phyloP scores from a whole-genome alignment of 1,140 invertebrate species.

The Drosophila guanche region DNA sequence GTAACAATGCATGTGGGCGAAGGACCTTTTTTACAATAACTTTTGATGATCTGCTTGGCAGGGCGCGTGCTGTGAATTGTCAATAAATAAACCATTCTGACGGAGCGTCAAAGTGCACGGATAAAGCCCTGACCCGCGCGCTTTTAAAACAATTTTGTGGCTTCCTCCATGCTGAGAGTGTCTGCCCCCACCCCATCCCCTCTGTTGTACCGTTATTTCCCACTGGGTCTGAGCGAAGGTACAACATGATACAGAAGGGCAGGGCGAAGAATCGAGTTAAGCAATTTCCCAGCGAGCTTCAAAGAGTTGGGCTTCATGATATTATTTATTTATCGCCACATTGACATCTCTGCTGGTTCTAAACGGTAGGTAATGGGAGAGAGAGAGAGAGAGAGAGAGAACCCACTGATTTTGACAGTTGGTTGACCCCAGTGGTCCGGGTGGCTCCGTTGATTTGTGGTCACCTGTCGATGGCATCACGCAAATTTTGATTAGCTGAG shows the following conservation, averaged over 20 bases:
- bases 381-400: background rate
- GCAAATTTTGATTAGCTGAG: slow-evolving; percentile 39
- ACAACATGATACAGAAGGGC: no score
- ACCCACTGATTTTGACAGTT: background rate
- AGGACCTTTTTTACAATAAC: slow-evolving; percentile 43
- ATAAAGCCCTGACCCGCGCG: slow-evolving; percentile 1
- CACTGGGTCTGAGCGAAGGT: no score
- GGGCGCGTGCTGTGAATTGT: slow-evolving; percentile 61
- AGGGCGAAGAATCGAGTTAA: no score
- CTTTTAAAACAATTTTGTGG: slow-evolving; percentile 1
- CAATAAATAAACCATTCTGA: slow-evolving; percentile 56
- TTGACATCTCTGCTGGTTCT: no score
- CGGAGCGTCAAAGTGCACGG: slow-evolving; percentile 25
- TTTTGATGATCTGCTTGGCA: slow-evolving; percentile 58
- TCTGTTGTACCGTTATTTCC: no score
- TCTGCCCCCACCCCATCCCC: no score
- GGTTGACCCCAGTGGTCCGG: background rate
- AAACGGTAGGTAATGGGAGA: no score
- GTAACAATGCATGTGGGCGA: slow-evolving; percentile 11
- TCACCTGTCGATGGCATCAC: slow-evolving; percentile 22
- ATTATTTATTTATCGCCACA: no score
- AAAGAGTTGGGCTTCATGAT: no score
- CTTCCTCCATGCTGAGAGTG: background rate
- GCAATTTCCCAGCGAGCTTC: no score
- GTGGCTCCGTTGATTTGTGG: slow-evolving; percentile 29